A percentile compares a stretch with the other conserved stretches of the same genome.
These are phyloP conservation scores for Larimichthys polyactis DNA, from an alignment of 2,113 vertebrate species.

Conservation along the genomic window DNA sequence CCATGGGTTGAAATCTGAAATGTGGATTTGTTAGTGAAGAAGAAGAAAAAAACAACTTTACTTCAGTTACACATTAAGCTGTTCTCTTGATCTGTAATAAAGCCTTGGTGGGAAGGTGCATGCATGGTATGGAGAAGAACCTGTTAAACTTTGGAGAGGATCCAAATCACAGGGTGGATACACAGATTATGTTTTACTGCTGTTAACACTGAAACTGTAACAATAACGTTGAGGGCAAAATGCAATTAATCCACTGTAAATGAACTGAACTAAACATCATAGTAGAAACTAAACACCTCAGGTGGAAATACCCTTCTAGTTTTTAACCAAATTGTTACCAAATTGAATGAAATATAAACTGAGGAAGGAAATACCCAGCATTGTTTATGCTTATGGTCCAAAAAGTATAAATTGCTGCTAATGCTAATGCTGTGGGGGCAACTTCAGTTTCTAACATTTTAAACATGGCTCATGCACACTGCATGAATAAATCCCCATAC, in stretches of 20 bases:
- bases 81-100: not conserved
- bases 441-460: not conserved
- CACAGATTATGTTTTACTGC: too few relatives aligned
- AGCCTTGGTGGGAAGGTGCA: too few relatives aligned
- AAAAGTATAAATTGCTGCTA: not conserved
- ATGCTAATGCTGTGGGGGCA: not conserved
- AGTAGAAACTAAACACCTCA: too few relatives aligned
- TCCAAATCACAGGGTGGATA: too few relatives aligned
- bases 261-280: too few relatives aligned
- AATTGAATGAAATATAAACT: not conserved
- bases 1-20: slow-evolving; percentile 79
- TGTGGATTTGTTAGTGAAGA: slow-evolving; percentile 76
- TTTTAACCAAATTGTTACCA: not conserved
- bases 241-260: too few relatives aligned
- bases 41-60: slow-evolving; percentile 11
- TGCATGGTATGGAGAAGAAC: too few relatives aligned
- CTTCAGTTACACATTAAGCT: slow-evolving; percentile 21
- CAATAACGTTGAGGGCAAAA: too few relatives aligned
- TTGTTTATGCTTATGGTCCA: not conserved
- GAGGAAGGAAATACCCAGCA: not conserved
- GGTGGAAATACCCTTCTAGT: not conserved
- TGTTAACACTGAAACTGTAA: too few relatives aligned
- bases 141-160: too few relatives aligned
- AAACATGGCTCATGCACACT: not conserved
- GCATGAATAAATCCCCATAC: not conserved